Conservation (phyloP, 2,797 vertebrate species). For the Gorsachius magnificus region DNA sequence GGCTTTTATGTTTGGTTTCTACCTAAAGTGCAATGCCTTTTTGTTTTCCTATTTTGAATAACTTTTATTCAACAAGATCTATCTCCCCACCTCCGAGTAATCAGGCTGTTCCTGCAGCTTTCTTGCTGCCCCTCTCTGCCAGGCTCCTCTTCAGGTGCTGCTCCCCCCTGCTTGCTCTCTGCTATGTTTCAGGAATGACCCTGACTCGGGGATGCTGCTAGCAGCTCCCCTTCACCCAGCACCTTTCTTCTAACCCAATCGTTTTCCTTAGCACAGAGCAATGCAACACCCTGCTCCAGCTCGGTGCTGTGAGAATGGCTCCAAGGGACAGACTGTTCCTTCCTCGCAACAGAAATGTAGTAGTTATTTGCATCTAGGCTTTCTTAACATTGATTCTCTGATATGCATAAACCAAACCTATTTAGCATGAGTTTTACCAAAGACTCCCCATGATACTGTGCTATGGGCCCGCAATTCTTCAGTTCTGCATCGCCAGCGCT, state of each 20-base stretch:
- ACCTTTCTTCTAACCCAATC: rapidly evolving
- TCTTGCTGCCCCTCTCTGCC: neutral
- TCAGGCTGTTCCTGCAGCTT: neutral
- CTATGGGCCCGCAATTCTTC: neutral
- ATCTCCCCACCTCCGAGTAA: neutral
- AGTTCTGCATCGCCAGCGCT: rapidly evolving
- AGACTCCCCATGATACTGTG: neutral
- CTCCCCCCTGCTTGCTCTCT: neutral
- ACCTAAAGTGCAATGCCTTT: neutral
- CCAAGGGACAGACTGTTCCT: rapidly evolving
- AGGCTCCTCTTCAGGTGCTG: neutral
- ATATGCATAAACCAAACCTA: neutral
- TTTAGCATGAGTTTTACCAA: neutral
- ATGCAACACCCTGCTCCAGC: neutral
- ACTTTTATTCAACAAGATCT: neutral
- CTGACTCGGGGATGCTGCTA: rapidly evolving
- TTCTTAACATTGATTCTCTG: neutral
- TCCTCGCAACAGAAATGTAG: neutral
- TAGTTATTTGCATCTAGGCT: neutral
- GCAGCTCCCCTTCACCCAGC: neutral
- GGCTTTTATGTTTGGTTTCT: slow-evolving; percentile 9
- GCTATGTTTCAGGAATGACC: neutral
- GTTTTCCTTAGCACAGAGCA: neutral
- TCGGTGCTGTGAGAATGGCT: neutral
- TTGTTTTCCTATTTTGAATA: neutral